Evolutionary conservation across 2,113 vertebrate genomes (phyloP).

Genomic region (Rhynchopsitta pachyrhyncha): DNA sequence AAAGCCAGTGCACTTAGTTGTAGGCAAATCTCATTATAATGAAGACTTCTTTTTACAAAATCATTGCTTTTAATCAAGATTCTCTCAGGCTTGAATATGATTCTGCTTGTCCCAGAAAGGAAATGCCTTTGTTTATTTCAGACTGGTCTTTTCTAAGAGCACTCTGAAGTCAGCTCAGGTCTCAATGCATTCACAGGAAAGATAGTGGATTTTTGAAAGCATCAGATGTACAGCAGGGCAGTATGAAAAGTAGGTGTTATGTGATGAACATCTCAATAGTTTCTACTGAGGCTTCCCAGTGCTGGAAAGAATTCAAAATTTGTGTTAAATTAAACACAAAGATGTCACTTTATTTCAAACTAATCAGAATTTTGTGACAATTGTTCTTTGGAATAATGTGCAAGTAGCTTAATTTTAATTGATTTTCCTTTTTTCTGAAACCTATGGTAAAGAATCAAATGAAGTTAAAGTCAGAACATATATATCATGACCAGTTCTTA

Average conservation of each 20-base stretch:
- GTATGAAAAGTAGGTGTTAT: background rate
- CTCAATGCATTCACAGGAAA: background rate
- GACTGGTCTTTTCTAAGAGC: background rate
- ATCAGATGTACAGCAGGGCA: background rate
- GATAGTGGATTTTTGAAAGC: background rate
- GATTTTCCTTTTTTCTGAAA: background rate
- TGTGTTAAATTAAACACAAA: background rate
- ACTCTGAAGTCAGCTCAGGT: background rate
- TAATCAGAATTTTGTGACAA: background rate
- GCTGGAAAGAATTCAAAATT: background rate
- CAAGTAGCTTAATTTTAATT: background rate
- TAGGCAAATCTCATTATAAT: conserved; percentile 18
- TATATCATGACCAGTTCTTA: background rate
- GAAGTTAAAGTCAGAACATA: background rate
- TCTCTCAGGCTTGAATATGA: conserved; percentile 34
- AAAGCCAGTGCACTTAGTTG: background rate
- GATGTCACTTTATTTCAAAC: background rate
- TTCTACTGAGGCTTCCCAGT: background rate
- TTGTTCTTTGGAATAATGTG: background rate
- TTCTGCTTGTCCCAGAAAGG: background rate
- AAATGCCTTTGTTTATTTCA: background rate
- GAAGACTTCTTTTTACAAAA: background rate
- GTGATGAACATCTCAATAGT: background rate
- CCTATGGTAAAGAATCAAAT: background rate
- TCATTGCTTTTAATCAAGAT: background rate